Conservation (phyloP, 2,113 vertebrate genomes). For the Camelus dromedarius region DNA sequence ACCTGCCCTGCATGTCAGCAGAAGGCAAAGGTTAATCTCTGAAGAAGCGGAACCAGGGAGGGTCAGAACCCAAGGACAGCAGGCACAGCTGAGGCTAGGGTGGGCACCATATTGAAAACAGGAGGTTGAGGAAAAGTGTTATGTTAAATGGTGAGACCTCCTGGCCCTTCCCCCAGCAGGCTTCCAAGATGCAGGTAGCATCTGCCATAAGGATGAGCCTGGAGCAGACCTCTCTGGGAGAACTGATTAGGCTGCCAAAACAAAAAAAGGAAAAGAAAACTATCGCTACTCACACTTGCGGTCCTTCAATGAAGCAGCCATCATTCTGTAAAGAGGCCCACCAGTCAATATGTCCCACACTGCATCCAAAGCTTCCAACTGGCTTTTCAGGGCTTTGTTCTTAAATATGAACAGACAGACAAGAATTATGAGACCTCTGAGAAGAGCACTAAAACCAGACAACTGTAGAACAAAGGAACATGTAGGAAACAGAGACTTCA, state of each 20-base stretch:
- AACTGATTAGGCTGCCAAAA: background rate
- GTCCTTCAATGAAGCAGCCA: background rate
- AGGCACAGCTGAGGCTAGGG: background rate
- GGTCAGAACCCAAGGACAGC: background rate
- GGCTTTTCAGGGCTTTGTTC: constrained; percentile 1
- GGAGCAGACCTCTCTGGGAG: background rate
- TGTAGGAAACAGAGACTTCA: constrained; percentile 10
- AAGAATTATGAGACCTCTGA: background rate
- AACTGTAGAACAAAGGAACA: constrained; percentile 6
- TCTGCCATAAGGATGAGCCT: background rate
- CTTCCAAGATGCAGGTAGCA: background rate
- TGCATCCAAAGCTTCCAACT: background rate
- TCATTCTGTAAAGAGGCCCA: background rate
- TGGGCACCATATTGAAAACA: background rate
- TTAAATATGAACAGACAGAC: background rate
- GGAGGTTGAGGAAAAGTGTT: background rate
- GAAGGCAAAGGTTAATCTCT: background rate
- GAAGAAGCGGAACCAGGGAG: background rate
- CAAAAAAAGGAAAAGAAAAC: background rate
- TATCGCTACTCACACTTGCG: background rate
- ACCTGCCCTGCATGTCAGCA: background rate
- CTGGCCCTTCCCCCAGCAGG: background rate
- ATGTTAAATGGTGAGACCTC: background rate
- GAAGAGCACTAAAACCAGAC: background rate
- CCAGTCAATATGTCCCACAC: background rate